phyloP scores from a whole-genome alignment of 37 sponge, comb jelly and placozoan genomes.

The Diacarnus erythraeanus region DNA sequence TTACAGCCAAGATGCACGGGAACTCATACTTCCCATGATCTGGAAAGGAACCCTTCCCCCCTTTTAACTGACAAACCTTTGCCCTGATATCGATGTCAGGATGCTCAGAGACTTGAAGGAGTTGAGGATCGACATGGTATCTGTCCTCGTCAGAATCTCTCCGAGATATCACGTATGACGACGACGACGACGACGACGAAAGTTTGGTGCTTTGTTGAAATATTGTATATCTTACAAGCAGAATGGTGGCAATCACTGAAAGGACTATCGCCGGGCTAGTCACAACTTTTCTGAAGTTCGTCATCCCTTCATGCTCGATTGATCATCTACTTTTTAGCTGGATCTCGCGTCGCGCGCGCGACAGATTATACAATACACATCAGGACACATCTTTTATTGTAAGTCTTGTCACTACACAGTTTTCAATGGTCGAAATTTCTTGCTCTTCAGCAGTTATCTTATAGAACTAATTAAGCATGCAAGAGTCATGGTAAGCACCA shows the following conservation, averaged over 20 bases:
- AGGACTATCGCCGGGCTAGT: background rate
- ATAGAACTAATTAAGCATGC: constrained; percentile 1
- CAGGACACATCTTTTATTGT: constrained; percentile 27
- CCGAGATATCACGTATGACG: too few species aligned
- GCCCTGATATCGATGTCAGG: constrained; percentile 38
- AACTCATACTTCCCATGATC: too few species aligned
- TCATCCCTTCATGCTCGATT: background rate
- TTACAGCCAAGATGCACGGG: too few species aligned
- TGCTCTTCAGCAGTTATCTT: constrained; percentile 22
- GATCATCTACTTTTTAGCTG: background rate
- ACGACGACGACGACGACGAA: too few species aligned
- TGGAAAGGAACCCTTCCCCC: too few species aligned
- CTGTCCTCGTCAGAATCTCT: too few species aligned
- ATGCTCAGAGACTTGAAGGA: constrained; percentile 19
- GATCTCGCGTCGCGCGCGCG: background rate
- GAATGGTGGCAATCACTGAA: background rate
- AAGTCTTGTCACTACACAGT: constrained; percentile 48
- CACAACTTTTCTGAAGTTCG: background rate
- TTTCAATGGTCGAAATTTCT: constrained; percentile 22
- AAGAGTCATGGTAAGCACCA: background rate
- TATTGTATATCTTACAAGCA: too few species aligned
- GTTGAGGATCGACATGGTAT: background rate
- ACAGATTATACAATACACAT: background rate
- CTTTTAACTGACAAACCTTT: too few species aligned
- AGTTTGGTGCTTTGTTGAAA: too few species aligned